Evolutionary conservation across 2,888 invertebrate species (phyloP), one percentile per base, ranked within the genome.

Genomic region (Caenorhabditis uteleia): DNA sequence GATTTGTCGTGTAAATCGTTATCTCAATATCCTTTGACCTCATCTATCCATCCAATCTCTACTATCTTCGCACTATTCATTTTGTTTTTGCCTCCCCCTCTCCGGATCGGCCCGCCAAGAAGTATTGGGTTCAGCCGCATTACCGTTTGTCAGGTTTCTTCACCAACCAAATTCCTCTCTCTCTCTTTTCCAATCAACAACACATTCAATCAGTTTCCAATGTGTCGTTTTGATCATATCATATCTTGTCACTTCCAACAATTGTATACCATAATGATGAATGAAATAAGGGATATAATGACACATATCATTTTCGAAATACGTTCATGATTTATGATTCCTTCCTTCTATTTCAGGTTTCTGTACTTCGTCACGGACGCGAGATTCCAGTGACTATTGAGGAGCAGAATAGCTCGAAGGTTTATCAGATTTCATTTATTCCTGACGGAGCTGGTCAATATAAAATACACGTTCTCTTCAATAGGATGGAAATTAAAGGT

Each of bases 401-500:
- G 16, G 75, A 78, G 47, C 69, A 75, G 39, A 50, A 54, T 21
- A 62, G 47, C n/a, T 54, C 57, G 1, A 57, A 51, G 38, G 45
- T 55, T 2, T 43, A 67, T 43, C 47, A 60, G 47, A 65, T 69
- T 3, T 86, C 85, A 60, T 88, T 88, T 79, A 86, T 86, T 20
- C 88, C 88, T 3, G 84, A 86, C 45, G 86, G 87, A 36, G 85
- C 87, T 27, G 88, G 88, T 26, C 86, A 87, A 69, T 88, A 88
- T 79, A 90, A 90, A 79, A 88, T 93, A 34, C 93, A 94, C 84
- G 89, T 95, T 27, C 93, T 92, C 83, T 95, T 94, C 86, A 95
- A 95, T 84, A 94, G 93, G 10, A 90, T 90, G 82, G 91, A 91
- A 79, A 89, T 91, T n/a, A 88, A 88, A 83, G 94, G 88, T 62